phyloP scores from a whole-genome alignment of 2,888 invertebrate species.

The Metopia argyrocephala region DNA sequence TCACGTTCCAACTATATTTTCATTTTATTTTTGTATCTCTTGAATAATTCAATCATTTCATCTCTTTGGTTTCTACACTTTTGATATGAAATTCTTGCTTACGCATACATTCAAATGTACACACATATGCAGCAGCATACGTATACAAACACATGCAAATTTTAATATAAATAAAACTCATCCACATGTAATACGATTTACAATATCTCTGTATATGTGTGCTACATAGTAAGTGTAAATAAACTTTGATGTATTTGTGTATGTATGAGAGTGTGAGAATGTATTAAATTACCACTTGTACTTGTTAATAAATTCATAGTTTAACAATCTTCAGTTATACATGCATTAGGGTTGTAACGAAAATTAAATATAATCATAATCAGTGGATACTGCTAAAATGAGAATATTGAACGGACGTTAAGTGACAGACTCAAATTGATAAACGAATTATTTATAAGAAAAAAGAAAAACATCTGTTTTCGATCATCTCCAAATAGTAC shows the following conservation, averaged over 20 bases:
- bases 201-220: background rate
- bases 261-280: background rate
- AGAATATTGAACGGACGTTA: too few species aligned
- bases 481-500: too few species aligned
- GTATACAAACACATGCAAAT: background rate
- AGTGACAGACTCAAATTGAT: too few species aligned
- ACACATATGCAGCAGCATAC: background rate
- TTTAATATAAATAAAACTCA: too few species aligned
- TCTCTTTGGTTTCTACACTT: background rate
- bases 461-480: too few species aligned
- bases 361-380: too few species aligned
- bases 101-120: background rate
- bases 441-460: too few species aligned
- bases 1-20: background rate
- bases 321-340: too few species aligned
- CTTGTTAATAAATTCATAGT: slow-evolving; percentile 22
- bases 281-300: slow-evolving; percentile 23
- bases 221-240: too few species aligned
- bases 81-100: background rate
- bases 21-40: background rate
- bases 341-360: too few species aligned
- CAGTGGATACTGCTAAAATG: too few species aligned
- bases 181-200: background rate
- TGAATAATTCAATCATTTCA: slow-evolving; percentile 33
- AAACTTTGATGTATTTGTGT: background rate